Evolutionary conservation across 2,797 vertebrate genomes (phyloP).

Genomic region (Myotis daubentonii): DNA sequence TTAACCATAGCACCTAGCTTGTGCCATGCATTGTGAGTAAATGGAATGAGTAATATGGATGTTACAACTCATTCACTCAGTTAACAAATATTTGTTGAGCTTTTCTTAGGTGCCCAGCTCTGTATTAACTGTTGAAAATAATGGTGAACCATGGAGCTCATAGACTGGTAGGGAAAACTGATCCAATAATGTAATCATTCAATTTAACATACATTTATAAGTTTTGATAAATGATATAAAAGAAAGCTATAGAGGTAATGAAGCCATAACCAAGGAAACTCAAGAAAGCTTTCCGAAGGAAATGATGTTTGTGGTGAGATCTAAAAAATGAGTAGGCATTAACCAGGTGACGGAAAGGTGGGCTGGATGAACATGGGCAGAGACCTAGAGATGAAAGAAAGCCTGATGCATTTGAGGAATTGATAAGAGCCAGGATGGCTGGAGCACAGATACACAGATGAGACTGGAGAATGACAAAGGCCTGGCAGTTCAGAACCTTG

Average conservation of each 20-base stretch:
- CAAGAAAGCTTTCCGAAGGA: neutral
- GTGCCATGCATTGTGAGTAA: neutral
- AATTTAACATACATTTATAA: neutral
- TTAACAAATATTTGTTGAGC: neutral
- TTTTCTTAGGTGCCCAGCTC: neutral
- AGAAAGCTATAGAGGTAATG: neutral
- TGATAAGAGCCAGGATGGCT: neutral
- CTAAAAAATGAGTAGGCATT: neutral
- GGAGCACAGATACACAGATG: neutral
- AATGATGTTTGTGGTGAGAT: neutral
- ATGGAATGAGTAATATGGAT: neutral
- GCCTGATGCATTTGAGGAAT: neutral
- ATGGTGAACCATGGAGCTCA: neutral
- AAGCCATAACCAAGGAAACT: neutral
- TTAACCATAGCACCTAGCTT: neutral
- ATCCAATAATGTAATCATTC: neutral
- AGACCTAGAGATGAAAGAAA: neutral
- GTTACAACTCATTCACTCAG: neutral
- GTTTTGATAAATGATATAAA: neutral
- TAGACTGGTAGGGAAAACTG: too few species aligned
- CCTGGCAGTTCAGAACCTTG: neutral
- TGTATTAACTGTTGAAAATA: neutral
- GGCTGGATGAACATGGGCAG: neutral
- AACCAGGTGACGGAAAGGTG: neutral
- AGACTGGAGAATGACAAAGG: neutral